Base-by-base conservation (phyloP, 1,140 invertebrate species). In the Pseudomyrmex sp. region DNA sequence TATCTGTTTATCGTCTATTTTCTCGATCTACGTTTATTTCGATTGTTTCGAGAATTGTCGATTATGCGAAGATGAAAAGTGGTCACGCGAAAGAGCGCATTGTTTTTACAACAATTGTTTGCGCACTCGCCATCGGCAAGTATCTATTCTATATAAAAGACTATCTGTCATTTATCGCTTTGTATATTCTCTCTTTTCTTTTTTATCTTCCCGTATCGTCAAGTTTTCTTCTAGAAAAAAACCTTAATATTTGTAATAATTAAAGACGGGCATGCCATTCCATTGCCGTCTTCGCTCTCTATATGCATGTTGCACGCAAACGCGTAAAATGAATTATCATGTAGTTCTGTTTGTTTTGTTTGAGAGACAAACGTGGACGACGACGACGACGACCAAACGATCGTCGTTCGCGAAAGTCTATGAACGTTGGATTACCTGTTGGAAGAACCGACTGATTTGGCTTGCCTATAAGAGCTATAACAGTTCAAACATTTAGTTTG, bases 291-390 rank as follows among this genome's bases (percentile, higher is more conserved):
- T 35, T 56, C 44, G 20, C 44, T 59, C 44, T 72, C 46, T 54
- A 80, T 59, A 70, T 80, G 76, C 76, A 80, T 80, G 76, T 66
- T 80, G 76, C 76, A 80, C 76, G 76, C 66, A 66, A 10, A 52
- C 50, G 50, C 50, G 9, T 52, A 52, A 35, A 35, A 3, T 35
- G 5, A 35, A 35, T 35, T 7, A 35, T 35, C 35, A 35, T 7
- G 35, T 35, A 35, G 35, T 7, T 35, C 35, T 44, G 46, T 76
- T 46, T 12, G 62, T 44, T 26, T 23, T 65, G 65, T 79, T 58
- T 44, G 65, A 46, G 18, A 80, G 76, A 80, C 66, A 50, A 46
- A 35, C 76, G 76, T 80, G 76, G 76, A 79, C 76, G 54, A 70
- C 54, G 23, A 61, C 3, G 54, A 59, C 23, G 65, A 69, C 54